Conservation (phyloP, 2,888 invertebrate genomes). For the Phortica magna region DNA sequence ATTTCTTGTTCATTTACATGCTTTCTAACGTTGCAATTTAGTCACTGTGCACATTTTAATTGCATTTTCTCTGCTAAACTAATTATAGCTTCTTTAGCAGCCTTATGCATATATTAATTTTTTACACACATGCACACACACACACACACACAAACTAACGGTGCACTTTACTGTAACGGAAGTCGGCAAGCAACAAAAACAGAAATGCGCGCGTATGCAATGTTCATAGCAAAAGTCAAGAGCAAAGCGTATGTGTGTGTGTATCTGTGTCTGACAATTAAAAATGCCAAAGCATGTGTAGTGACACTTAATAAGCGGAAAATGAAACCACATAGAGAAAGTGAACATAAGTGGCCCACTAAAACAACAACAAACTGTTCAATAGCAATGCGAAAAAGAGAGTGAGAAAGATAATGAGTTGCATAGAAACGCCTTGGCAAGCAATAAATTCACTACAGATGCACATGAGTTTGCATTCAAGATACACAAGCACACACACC, state of each 20-base stretch:
- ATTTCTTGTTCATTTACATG: not conserved
- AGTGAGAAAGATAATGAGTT: not conserved
- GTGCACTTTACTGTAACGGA: not conserved
- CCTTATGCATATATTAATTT: not conserved
- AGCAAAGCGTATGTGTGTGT: not conserved
- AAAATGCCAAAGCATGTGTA: not conserved
- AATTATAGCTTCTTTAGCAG: constrained; percentile 17
- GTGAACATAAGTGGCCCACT: not conserved
- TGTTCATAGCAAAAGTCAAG: not conserved
- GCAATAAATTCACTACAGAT: too few relatives aligned
- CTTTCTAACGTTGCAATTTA: not conserved
- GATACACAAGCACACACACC: too few relatives aligned
- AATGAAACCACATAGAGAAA: not conserved
- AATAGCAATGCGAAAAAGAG: not conserved
- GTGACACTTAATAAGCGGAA: not conserved
- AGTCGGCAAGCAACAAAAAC: not conserved
- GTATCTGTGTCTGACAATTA: not conserved
- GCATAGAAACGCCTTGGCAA: not conserved
- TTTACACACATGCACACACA: too few relatives aligned
- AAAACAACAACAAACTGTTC: not conserved
- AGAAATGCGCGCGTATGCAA: not conserved
- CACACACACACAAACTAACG: not conserved
- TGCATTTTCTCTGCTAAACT: not conserved
- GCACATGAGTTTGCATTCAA: too few relatives aligned
- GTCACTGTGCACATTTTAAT: not conserved